Evolutionary conservation across 2,888 invertebrate species (phyloP).

Genomic region (Amphimallon solstitiale): DNA sequence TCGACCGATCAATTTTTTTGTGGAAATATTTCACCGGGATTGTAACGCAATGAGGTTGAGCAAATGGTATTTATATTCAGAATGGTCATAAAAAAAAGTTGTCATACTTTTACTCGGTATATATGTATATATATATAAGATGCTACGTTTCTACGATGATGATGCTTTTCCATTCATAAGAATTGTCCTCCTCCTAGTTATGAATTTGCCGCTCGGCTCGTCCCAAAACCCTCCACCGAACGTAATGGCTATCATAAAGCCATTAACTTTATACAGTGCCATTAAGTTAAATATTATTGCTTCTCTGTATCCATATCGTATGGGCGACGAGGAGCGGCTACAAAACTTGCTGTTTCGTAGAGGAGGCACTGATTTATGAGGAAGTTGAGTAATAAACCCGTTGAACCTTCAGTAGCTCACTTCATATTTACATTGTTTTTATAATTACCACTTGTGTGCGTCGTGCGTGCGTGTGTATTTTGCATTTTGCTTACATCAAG

Average conservation of each 20-base stretch:
- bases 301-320: slow-evolving; percentile 49
- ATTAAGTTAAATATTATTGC: slow-evolving; percentile 60
- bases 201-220: slow-evolving; percentile 22
- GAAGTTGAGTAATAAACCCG: slow-evolving; percentile 53
- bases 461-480: no score
- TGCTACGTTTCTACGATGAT: slow-evolving; percentile 10
- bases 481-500: slow-evolving; percentile 5
- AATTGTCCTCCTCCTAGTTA: slow-evolving; percentile 25
- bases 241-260: slow-evolving; percentile 56
- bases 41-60: neutral
- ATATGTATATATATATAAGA: slow-evolving; percentile 5
- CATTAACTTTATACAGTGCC: slow-evolving; percentile 58
- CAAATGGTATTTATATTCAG: neutral
- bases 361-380: slow-evolving; percentile 48
- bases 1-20: slow-evolving; percentile 4
- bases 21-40: neutral
- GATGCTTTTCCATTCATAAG: slow-evolving; percentile 26
- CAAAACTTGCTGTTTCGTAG: slow-evolving; percentile 38
- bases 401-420: slow-evolving; percentile 53
- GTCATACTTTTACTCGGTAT: no score
- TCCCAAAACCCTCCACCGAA: slow-evolving; percentile 34
- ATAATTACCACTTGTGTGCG: slow-evolving; percentile 38
- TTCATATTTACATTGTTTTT: slow-evolving; percentile 47
- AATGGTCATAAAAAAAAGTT: neutral
- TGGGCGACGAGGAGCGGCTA: slow-evolving; percentile 42